These are phyloP conservation scores for Hemaris fuciformis DNA, from an alignment of 2,888 invertebrate species.

Conservation along the genomic window DNA sequence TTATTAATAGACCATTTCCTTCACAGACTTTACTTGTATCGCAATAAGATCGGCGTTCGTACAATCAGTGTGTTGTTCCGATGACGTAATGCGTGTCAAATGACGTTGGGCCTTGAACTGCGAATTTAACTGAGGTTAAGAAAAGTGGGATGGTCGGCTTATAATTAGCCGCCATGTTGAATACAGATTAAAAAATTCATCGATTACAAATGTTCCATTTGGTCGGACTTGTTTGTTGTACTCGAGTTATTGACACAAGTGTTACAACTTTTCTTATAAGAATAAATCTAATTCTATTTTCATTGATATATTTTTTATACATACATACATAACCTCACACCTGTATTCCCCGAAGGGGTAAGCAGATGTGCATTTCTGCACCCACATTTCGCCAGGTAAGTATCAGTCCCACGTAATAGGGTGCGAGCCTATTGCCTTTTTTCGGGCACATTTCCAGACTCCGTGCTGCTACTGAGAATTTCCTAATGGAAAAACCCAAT, in stretches of 20 bases:
- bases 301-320: no score
- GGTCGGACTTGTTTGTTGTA: not conserved
- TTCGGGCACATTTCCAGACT: no score
- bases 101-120: conserved; percentile 11
- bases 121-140: conserved; percentile 11
- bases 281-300: no score
- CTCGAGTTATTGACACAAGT: not conserved
- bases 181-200: not conserved
- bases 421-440: no score
- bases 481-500: no score
- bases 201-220: not conserved
- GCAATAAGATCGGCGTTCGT: conserved; percentile 5
- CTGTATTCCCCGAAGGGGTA: no score
- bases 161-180: conserved; percentile 3
- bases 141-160: conserved; percentile 1
- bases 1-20: conserved; percentile 4
- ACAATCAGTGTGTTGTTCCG: not conserved
- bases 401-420: no score
- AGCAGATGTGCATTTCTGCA: no score
- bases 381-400: no score
- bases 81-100: conserved; percentile 12
- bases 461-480: no score
- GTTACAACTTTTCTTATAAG: not conserved
- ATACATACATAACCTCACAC: no score
- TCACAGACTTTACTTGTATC: conserved; percentile 1